Percentiles rank a stretch among this genome's conserved stretches.
These are phyloP conservation scores for Nothocercus julius DNA, from an alignment of 2,113 vertebrate species.

Conservation along the genomic window DNA sequence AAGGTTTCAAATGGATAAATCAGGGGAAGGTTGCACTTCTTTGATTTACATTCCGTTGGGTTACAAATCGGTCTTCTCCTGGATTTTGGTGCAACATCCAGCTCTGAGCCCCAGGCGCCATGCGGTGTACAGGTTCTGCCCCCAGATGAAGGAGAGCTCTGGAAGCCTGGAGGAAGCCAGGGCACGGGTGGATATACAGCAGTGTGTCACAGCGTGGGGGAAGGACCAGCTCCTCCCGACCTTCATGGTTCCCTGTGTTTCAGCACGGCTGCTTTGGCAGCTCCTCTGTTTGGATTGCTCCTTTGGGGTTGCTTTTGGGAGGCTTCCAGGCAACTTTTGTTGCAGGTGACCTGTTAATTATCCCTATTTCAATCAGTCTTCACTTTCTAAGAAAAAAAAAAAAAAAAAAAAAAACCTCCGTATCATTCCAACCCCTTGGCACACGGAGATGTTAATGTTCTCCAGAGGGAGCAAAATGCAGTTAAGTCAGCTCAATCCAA, in stretches of 20 bases:
- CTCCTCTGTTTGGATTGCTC: not conserved
- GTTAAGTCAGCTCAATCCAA: not conserved
- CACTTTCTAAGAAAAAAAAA: not conserved
- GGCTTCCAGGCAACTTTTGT: not conserved
- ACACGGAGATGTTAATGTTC: not conserved
- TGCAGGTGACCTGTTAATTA: not conserved
- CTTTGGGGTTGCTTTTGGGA: not conserved
- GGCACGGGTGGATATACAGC: not conserved
- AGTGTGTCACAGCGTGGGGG: not conserved
- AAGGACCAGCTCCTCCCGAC: not conserved
- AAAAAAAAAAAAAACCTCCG: not conserved
- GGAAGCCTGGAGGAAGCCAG: accelerated
- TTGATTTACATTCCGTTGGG: not conserved
- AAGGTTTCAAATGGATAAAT: not conserved
- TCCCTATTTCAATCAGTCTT: not conserved
- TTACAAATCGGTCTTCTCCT: not conserved
- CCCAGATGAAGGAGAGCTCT: not conserved
- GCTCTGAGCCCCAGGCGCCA: not conserved
- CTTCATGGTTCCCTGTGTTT: not conserved
- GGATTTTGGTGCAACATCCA: not conserved
- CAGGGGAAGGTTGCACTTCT: not conserved
- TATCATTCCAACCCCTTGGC: not conserved
- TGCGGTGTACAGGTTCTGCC: not conserved
- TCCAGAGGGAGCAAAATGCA: not conserved
- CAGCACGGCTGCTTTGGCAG: not conserved